These are phyloP conservation scores for Esox niger DNA, from an alignment of 2,113 vertebrate genomes.

Conservation along the genomic window DNA sequence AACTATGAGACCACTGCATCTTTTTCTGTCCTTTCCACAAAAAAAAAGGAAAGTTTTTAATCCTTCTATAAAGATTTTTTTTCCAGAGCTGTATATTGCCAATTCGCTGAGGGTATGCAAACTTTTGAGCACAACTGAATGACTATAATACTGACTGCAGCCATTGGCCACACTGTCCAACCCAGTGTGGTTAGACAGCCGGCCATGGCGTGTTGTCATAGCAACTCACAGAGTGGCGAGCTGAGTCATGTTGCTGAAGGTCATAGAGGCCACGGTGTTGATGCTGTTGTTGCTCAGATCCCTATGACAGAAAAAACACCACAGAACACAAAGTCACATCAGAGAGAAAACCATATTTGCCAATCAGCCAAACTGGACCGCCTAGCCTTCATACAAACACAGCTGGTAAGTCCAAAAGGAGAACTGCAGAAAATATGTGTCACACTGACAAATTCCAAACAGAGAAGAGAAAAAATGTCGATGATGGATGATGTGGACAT, in stretches of 20 bases:
- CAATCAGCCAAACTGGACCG: background rate
- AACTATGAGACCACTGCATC: too few species aligned
- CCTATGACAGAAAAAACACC: slow-evolving; percentile 65
- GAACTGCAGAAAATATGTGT: too few species aligned
- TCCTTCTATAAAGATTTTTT: too few species aligned
- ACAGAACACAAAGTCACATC: background rate
- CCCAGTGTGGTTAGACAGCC: background rate
- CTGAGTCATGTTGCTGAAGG: slow-evolving; percentile 96
- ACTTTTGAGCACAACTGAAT: too few species aligned
- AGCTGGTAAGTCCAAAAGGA: background rate
- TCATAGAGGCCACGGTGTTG: slow-evolving; percentile 80
- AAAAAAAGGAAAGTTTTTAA: too few species aligned
- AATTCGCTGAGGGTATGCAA: too few species aligned
- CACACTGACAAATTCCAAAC: too few species aligned
- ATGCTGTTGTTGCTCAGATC: slow-evolving; percentile 99
- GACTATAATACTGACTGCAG: background rate
- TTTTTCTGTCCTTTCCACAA: too few species aligned
- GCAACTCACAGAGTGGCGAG: slow-evolving; percentile 85
- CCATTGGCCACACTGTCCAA: background rate
- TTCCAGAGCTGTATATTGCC: too few species aligned
- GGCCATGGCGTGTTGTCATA: slow-evolving; percentile 63
- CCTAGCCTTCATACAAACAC: background rate
- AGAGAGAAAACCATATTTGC: background rate
- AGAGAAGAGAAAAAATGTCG: too few species aligned
- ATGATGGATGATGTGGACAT: too few species aligned